These are phyloP conservation scores for Gymnothorax javanicus DNA, from an alignment of 2,797 vertebrate genomes.

Conservation along the genomic window DNA sequence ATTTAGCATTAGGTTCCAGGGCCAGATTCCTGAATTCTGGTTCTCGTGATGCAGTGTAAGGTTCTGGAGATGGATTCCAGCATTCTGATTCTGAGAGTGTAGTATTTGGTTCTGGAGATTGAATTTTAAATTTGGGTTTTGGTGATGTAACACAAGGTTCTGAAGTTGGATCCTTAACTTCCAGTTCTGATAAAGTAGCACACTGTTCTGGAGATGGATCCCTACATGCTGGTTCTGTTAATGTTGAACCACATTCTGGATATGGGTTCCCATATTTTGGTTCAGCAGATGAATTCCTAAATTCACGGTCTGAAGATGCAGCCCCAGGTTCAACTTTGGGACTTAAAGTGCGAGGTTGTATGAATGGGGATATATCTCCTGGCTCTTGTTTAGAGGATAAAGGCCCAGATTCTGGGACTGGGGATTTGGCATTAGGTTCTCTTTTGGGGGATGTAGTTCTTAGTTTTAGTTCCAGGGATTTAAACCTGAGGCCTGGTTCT, in stretches of 20 bases:
- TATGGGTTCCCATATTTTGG: neutral
- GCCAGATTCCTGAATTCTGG: slow-evolving; percentile 19
- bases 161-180: neutral
- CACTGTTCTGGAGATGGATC: slow-evolving; percentile 1
- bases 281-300: neutral
- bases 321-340: neutral
- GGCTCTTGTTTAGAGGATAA: slow-evolving; percentile 30
- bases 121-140: neutral
- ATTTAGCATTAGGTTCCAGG: neutral
- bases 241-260: slow-evolving; percentile 18
- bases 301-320: neutral
- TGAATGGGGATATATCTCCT: slow-evolving; percentile 41
- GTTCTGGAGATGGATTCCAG: slow-evolving; percentile 42
- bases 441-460: slow-evolving; percentile 27
- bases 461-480: slow-evolving; percentile 41
- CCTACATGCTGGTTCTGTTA: slow-evolving; percentile 48
- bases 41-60: slow-evolving; percentile 24
- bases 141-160: neutral
- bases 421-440: slow-evolving; percentile 25
- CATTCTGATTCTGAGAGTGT: slow-evolving; percentile 38
- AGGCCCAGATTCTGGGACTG: slow-evolving; percentile 36
- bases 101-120: neutral
- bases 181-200: neutral
- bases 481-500: slow-evolving; percentile 44
- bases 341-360: slow-evolving; percentile 7